Evolutionary conservation across 2,113 vertebrate species (phyloP).

Genomic region (Spea multiplicata): DNA sequence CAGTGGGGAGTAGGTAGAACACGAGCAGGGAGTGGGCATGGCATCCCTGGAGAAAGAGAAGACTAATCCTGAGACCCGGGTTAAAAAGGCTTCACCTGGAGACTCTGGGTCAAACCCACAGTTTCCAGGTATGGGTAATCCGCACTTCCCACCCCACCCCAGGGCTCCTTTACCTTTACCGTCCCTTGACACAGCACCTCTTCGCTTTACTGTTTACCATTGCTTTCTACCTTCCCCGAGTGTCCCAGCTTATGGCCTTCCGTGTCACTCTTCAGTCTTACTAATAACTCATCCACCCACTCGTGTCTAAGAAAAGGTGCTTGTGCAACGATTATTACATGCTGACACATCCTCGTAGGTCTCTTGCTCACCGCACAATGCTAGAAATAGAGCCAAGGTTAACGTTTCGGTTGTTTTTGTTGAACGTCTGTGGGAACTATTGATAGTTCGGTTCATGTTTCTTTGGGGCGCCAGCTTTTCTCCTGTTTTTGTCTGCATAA

Average conservation of each 20-base stretch:
- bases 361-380: slow-evolving; percentile 4
- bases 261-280: not conserved
- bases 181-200: no score
- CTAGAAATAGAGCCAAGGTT: slow-evolving; percentile 33
- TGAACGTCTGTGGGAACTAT: slow-evolving; percentile 39
- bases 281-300: not conserved
- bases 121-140: no score
- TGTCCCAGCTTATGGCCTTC: not conserved
- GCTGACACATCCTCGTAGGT: slow-evolving; percentile 25
- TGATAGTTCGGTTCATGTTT: slow-evolving; percentile 36
- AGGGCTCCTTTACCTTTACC: no score
- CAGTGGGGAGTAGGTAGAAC: no score
- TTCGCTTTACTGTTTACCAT: no score
- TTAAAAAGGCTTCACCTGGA: no score
- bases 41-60: no score
- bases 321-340: not conserved
- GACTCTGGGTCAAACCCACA: no score
- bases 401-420: slow-evolving; percentile 35
- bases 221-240: no score
- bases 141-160: no score
- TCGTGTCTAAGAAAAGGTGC: not conserved
- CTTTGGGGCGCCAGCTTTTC: slow-evolving; percentile 30
- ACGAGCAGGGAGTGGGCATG: no score
- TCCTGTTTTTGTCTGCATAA: slow-evolving; percentile 33
- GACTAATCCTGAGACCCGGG: no score